Percentiles rank a stretch among this genome's conserved stretches.
phyloP scores from a whole-genome alignment of 2,797 vertebrate genomes.

The Danio choprae region DNA sequence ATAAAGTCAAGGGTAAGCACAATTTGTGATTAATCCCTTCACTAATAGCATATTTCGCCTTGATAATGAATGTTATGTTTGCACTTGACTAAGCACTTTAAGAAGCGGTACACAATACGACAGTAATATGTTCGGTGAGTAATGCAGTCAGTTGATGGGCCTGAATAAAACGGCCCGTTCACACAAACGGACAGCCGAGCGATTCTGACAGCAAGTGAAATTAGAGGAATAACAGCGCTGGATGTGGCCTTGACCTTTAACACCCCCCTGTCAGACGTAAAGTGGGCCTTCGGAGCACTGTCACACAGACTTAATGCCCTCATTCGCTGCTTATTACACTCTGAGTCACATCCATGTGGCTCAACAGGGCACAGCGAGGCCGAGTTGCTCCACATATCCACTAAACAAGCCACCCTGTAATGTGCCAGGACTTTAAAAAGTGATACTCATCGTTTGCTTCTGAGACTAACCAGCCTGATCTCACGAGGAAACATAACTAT shows the following conservation, averaged over 20 bases:
- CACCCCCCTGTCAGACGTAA: conserved; percentile 21
- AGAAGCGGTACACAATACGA: not conserved
- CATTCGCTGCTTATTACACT: not conserved
- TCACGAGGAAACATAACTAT: too few relatives aligned
- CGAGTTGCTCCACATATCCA: not conserved
- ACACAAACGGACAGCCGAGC: conserved; percentile 8
- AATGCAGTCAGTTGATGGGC: not conserved
- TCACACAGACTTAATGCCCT: conserved; percentile 25
- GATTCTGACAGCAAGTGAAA: conserved; percentile 29
- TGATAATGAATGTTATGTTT: conserved; percentile 3
- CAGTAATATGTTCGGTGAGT: not conserved
- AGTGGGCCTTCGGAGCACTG: conserved; percentile 10
- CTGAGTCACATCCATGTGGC: conserved; percentile 15
- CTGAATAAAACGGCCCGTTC: not conserved
- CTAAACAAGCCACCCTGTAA: conserved; percentile 5
- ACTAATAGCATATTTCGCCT: not conserved
- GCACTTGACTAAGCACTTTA: not conserved
- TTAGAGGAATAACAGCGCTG: conserved; percentile 26
- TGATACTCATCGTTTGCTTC: not conserved
- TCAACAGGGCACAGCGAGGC: not conserved
- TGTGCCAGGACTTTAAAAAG: not conserved
- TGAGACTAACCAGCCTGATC: too few relatives aligned
- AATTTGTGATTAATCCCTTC: conserved; percentile 21
- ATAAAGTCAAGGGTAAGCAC: conserved; percentile 30
- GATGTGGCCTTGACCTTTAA: conserved; percentile 35